Conservation (phyloP, 2,113 vertebrate genomes). For the Dasypus novemcinctus region DNA sequence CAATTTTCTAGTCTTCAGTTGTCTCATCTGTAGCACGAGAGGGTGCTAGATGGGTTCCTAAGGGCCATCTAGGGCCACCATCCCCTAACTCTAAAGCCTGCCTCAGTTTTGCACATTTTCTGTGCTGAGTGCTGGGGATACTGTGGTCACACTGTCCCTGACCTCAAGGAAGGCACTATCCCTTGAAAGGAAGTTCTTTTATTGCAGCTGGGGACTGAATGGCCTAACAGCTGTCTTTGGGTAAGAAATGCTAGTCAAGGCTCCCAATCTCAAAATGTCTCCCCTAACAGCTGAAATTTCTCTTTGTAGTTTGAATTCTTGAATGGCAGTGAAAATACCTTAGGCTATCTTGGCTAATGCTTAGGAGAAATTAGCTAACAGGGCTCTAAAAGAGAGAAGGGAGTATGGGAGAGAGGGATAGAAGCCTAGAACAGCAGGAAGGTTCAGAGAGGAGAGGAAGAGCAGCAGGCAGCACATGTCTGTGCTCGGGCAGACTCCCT, state of each 20-base stretch:
- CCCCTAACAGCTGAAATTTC: not conserved
- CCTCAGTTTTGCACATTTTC: not conserved
- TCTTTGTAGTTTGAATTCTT: slow-evolving; percentile 10
- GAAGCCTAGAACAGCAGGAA: not conserved
- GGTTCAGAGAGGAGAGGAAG: not conserved
- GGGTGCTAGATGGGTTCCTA: not conserved
- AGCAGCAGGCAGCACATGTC: not conserved
- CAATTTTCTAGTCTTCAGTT: not conserved
- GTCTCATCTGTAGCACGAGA: not conserved
- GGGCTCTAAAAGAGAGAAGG: not conserved
- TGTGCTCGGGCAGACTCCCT: not conserved
- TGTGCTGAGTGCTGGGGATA: not conserved
- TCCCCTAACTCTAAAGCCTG: not conserved
- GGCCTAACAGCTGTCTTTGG: not conserved
- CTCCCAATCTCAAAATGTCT: not conserved
- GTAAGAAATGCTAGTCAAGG: not conserved
- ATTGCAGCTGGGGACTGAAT: not conserved
- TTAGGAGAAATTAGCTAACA: not conserved
- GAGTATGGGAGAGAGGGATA: not conserved
- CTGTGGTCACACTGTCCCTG: not conserved
- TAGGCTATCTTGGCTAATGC: not conserved
- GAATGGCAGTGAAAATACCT: slow-evolving; percentile 12
- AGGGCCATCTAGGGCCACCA: not conserved
- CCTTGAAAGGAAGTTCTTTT: not conserved
- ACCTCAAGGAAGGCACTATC: not conserved